Evolutionary conservation across 2,888 invertebrate species (phyloP), one percentile per base, ranked within the genome.

Genomic region (Catocala fraxini): DNA sequence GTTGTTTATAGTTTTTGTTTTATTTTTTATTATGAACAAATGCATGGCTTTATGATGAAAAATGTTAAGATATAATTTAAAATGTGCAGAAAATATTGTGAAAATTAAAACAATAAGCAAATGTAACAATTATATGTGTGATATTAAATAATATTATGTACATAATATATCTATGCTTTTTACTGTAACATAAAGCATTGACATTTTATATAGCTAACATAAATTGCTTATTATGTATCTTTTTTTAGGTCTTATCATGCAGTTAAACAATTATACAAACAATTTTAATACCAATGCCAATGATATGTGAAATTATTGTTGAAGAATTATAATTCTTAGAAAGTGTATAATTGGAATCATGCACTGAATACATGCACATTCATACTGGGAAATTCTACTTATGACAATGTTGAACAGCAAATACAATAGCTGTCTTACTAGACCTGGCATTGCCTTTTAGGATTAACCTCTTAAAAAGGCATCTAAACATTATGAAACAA

Each of bases 251-350:
- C 25, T 33, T 34, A 48, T 33, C 11, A 6, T 48, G n/a, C 12
- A 48, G 6, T 12, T 48, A n/a, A 33, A 33, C 5, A 48, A 48
- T 33, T 33, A 47, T 6, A 11, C 33, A 48, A 33, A 25, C 25
- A 47, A 25, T 34, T 48, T 39, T 54, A 2, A 7, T 45, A 54
- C 34, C 7, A 9, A 9, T 45, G 41, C 39, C 33, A 46, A 48
- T 51, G 41, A 47, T 57, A 49, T 7, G 42, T 60, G 55, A 63
- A 63, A 63, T 51, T 54, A 46, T 51, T 65, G 55, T 47, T 43
- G 53, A 63, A 65, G 51, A 65, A 65, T 68, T 55, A 65, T 25
- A 67, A 61, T 71, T 67, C 70, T 65, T 65, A 67, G 77, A 76
- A 76, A 73, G 68, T 70, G 51, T 58, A 56, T 77, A 69, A 72